phyloP scores from a whole-genome alignment of 2,888 invertebrate species.

The Caenorhabditis auriculariae region DNA sequence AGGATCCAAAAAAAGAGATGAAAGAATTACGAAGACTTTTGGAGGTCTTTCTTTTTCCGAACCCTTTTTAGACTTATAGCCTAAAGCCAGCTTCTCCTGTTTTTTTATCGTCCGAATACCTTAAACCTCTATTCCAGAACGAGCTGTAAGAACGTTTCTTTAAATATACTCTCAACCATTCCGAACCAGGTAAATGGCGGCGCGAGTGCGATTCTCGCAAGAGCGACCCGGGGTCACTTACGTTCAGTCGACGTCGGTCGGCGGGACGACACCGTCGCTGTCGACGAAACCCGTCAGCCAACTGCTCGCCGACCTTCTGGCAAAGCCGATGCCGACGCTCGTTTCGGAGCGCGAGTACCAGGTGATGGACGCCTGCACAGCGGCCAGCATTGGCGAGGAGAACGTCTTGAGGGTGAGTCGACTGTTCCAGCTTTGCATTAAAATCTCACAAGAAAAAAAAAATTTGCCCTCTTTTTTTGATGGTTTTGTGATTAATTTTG shows the following conservation, averaged over 20 bases:
- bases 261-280: too few relatives aligned
- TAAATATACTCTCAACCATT: too few relatives aligned
- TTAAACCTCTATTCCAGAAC: too few relatives aligned
- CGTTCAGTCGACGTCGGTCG: slow-evolving; percentile 15
- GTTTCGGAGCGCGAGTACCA: slow-evolving; percentile 20
- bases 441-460: too few relatives aligned
- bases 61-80: too few relatives aligned
- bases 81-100: too few relatives aligned
- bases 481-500: neutral
- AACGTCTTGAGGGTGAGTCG: slow-evolving; percentile 14
- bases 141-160: neutral
- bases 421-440: neutral
- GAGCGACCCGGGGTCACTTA: slow-evolving; percentile 39
- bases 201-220: slow-evolving; percentile 36
- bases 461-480: neutral
- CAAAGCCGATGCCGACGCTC: slow-evolving; percentile 23
- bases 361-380: slow-evolving; percentile 47
- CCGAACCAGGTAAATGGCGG: too few relatives aligned
- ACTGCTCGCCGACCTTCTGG: slow-evolving; percentile 19
- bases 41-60: too few relatives aligned
- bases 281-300: too few relatives aligned
- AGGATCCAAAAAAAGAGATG: too few relatives aligned
- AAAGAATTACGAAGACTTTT: too few relatives aligned
- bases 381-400: slow-evolving; percentile 46
- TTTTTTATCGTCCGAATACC: too few relatives aligned